Conservation (phyloP, 2,888 invertebrate species). For the Ochropacha duplaris region DNA sequence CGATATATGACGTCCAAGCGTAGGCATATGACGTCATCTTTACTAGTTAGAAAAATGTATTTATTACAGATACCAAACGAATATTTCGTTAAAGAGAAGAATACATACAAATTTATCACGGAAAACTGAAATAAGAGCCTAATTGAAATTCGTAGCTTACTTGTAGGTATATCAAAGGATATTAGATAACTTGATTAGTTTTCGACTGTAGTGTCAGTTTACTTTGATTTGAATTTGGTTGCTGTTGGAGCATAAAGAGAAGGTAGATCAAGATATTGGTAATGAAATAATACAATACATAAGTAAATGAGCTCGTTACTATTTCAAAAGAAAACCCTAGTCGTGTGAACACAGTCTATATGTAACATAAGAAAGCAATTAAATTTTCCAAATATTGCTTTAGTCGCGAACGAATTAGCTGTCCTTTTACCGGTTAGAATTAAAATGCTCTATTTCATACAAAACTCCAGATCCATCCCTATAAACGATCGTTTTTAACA, state of each 20-base stretch:
- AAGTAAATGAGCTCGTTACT: slow-evolving; percentile 34
- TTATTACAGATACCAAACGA: no score
- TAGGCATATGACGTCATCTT: no score
- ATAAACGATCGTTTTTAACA: no score
- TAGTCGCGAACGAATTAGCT: slow-evolving; percentile 13
- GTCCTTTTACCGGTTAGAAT: not conserved
- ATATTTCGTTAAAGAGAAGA: no score
- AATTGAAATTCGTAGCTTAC: not conserved
- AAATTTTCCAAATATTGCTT: slow-evolving; percentile 23
- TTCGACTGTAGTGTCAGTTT: not conserved
- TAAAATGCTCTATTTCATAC: no score
- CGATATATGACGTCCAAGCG: no score
- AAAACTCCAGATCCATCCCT: no score
- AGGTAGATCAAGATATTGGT: slow-evolving; percentile 14
- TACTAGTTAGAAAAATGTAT: no score
- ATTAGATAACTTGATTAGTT: no score
- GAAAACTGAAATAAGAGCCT: no score
- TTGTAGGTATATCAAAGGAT: no score
- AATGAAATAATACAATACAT: slow-evolving; percentile 38
- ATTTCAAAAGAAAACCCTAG: slow-evolving; percentile 38
- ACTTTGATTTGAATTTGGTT: not conserved
- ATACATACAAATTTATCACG: no score
- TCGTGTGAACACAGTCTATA: slow-evolving; percentile 46
- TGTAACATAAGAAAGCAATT: slow-evolving; percentile 43
- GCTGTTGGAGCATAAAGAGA: slow-evolving; percentile 8